Conservation (phyloP, 2,888 invertebrate species). For the Dicranocentrus wangi region DNA sequence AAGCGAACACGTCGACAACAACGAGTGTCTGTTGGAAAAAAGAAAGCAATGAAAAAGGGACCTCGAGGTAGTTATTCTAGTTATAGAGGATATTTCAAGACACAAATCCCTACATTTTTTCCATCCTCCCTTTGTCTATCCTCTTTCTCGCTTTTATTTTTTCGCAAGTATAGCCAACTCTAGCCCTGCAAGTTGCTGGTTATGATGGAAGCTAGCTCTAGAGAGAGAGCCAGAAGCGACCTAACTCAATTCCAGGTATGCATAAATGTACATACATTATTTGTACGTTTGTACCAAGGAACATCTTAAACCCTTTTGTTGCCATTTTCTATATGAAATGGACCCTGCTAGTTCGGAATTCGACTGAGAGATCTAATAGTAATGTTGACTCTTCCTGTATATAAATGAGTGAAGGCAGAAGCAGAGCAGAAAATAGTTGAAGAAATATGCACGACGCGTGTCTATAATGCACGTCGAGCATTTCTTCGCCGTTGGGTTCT, state of each 20-base stretch:
- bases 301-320: slow-evolving; percentile 22
- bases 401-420: slow-evolving; percentile 21
- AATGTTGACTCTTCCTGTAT: slow-evolving; percentile 17
- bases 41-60: slow-evolving; percentile 28
- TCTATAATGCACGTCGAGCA: not conserved
- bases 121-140: slow-evolving; percentile 8
- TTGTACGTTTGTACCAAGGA: no score
- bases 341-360: slow-evolving; percentile 11
- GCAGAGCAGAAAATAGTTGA: not conserved
- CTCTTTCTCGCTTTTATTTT: slow-evolving; percentile 36
- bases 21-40: slow-evolving; percentile 17
- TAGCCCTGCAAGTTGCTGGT: slow-evolving; percentile 25
- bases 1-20: slow-evolving; percentile 36
- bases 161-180: slow-evolving; percentile 22
- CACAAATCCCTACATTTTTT: slow-evolving; percentile 49
- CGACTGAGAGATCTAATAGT: not conserved
- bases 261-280: slow-evolving; percentile 8
- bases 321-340: slow-evolving; percentile 31
- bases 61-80: slow-evolving; percentile 53
- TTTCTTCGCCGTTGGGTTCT: slow-evolving; percentile 15
- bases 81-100: slow-evolving; percentile 28
- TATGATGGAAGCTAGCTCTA: slow-evolving; percentile 16
- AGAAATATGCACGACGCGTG: not conserved
- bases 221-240: slow-evolving; percentile 49
- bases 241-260: slow-evolving; percentile 57